Evolutionary conservation across 2,113 vertebrate genomes (phyloP).

Genomic region (Xenus cinereus): DNA sequence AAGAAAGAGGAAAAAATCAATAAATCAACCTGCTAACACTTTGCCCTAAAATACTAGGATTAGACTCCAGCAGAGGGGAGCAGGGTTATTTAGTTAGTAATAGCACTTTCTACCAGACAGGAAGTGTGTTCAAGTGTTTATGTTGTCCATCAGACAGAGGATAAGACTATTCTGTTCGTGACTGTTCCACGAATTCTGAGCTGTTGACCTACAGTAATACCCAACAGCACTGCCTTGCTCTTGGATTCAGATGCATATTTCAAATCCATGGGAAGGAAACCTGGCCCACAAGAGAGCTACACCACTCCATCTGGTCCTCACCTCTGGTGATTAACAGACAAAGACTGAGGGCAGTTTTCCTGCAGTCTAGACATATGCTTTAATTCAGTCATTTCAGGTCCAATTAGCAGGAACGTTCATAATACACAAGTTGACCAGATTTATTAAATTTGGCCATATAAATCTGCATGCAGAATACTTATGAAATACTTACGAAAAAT

Average conservation of each 20-base stretch:
- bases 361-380: not conserved
- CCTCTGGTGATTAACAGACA: not conserved
- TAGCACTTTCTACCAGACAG: not conserved
- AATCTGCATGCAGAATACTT: not conserved
- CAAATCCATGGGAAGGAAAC: not conserved
- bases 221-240: not conserved
- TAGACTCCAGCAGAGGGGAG: not conserved
- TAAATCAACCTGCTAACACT: not conserved
- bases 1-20: constrained; percentile 18
- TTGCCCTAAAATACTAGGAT: not conserved
- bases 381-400: not conserved
- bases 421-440: not conserved
- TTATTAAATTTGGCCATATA: not conserved
- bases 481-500: not conserved
- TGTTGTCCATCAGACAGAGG: not conserved
- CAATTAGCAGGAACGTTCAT: not conserved
- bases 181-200: not conserved
- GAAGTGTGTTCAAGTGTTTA: not conserved
- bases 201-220: not conserved
- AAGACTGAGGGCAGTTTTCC: not conserved
- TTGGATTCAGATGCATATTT: not conserved
- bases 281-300: not conserved
- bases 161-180: not conserved
- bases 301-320: constrained; percentile 4
- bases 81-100: not conserved